Base-by-base conservation (phyloP, 2,797 vertebrate genomes). In the Phataginus tetradactyla region DNA sequence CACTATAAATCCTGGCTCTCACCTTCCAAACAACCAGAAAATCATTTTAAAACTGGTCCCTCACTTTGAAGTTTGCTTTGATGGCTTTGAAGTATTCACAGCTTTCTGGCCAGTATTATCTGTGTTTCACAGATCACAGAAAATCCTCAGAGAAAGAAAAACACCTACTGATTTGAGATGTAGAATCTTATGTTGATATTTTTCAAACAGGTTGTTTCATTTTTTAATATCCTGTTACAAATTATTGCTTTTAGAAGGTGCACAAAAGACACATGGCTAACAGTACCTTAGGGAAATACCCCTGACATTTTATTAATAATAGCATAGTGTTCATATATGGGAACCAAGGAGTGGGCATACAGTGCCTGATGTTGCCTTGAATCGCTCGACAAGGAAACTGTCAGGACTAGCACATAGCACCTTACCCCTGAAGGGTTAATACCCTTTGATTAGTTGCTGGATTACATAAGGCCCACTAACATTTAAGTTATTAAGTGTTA, bases 41-140 rank as follows among this genome's bases (percentile, higher is more conserved):
- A 91, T 77, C 29, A 90, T 93, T 95, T 91, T 68, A 37, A 90
- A 75, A 84, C 57, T 68, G n/a, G 45, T n/a, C n/a, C 61, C 75
- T 90, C n/a, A 45, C 92, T 97, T 97, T 96, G 93, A 97, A 95
- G 89, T 96, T 96, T 61, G 27, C 37, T 91, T 83, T 75, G 90
- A 79, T 34, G 61, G 37, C 81, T 96, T 94, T 97, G 95, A 96
- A 97, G 74, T 85, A 89, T 57, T 90, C 64, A 49, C n/a, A 42
- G 69, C 42, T 86, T 95, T 71, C 92, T 64, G 39, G 53, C 32
- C 55, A 84, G 53, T 80, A 68, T 34, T 93, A 88, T 92, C 59
- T 81, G 18, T 86, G 66, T 83, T 94, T 89, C 42, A 42, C n/a
- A 94, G 83, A 90, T 97, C 93, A 96, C 91, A 86, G 86, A 81